These are phyloP conservation scores for Maconellicoccus hirsutus DNA, from an alignment of 1,140 invertebrate species.

Conservation along the genomic window DNA sequence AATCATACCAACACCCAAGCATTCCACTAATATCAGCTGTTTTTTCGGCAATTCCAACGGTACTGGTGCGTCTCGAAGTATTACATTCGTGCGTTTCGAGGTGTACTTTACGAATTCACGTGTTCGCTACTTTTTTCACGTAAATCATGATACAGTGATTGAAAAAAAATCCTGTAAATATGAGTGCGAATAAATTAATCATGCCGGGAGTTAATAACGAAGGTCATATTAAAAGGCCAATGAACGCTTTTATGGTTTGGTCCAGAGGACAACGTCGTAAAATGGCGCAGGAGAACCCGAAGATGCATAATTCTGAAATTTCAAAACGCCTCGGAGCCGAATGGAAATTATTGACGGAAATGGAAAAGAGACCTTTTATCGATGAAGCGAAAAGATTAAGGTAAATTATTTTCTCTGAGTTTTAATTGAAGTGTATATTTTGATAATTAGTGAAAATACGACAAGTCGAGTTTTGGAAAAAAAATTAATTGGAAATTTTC, in stretches of 20 bases:
- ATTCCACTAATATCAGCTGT: no score
- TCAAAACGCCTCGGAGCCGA: conserved; percentile 78
- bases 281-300: conserved; percentile 96
- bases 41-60: no score
- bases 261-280: conserved; percentile 76
- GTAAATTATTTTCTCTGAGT: conserved; percentile 39
- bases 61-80: no score
- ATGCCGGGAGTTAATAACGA: conserved; percentile 25
- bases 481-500: no score
- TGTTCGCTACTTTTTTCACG: no score
- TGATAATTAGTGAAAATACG: background rate
- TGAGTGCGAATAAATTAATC: conserved; percentile 14
- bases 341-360: conserved; percentile 80
- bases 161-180: background rate
- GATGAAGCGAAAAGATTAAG: conserved; percentile 89
- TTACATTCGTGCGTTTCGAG: no score
- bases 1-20: background rate
- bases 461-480: background rate
- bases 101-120: no score
- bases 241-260: conserved; percentile 94
- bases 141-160: no score
- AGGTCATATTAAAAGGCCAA: conserved; percentile 77
- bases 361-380: conserved; percentile 88
- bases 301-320: conserved; percentile 95
- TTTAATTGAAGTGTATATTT: background rate